Evolutionary conservation across 2,113 vertebrate genomes (phyloP).

Genomic region (Addax nasomaculatus): DNA sequence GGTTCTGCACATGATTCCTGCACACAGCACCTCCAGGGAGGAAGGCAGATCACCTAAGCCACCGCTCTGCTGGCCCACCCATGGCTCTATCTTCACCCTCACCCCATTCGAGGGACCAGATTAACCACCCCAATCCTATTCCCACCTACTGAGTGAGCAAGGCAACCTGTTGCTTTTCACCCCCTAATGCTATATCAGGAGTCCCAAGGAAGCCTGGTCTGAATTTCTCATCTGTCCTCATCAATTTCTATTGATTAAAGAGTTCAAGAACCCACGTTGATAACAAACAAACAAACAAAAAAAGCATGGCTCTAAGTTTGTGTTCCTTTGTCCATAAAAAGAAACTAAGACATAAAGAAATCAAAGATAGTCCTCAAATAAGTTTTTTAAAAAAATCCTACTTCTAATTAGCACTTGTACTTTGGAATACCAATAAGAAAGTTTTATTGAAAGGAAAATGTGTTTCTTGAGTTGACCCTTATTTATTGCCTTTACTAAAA

Average conservation of each 20-base stretch:
- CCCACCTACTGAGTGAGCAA: neutral
- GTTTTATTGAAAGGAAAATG: neutral
- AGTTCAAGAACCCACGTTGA: neutral
- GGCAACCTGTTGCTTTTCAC: neutral
- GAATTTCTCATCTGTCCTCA: neutral
- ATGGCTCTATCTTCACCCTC: neutral
- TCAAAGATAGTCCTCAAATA: neutral
- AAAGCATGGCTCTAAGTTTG: neutral
- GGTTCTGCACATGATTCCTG: neutral
- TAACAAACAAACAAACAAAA: neutral
- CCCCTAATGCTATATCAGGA: neutral
- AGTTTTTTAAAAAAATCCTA: neutral
- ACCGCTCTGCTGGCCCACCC: rapidly evolving
- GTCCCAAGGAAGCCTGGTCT: neutral
- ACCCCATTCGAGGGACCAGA: neutral
- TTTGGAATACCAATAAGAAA: neutral
- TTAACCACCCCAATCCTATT: neutral
- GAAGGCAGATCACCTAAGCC: neutral
- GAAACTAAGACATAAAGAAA: neutral
- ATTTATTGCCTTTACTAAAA: neutral
- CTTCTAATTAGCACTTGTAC: neutral
- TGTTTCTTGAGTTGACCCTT: neutral
- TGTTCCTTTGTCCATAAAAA: neutral
- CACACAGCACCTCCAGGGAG: neutral
- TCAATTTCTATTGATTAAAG: neutral